A percentile compares a stretch with the other conserved stretches of the same genome.
Evolutionary conservation across 2,797 vertebrate species (phyloP).

Genomic region (Adrianichthys oophorus): DNA sequence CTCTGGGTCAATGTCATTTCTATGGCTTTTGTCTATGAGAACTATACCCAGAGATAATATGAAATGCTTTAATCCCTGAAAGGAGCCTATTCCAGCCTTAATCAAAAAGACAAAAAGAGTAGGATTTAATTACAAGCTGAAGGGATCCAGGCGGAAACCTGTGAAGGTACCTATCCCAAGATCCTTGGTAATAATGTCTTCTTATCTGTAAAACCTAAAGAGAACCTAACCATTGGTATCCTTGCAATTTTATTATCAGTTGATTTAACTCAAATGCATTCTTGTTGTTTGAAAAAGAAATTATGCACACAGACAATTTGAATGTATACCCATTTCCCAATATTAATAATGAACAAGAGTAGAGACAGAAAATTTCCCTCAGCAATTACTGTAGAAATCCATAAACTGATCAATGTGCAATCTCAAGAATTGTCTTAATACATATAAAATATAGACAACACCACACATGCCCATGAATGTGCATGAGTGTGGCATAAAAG

Average conservation of each 20-base stretch:
- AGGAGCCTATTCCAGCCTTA: slow-evolving; percentile 72
- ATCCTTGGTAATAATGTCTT: slow-evolving; percentile 44
- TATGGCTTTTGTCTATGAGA: slow-evolving; percentile 61
- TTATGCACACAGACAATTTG: slow-evolving; percentile 62
- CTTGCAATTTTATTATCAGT: slow-evolving; percentile 22
- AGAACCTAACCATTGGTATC: slow-evolving; percentile 25
- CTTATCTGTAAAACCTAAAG: slow-evolving; percentile 57
- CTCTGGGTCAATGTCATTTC: slow-evolving; percentile 63
- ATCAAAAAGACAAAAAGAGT: slow-evolving; percentile 68
- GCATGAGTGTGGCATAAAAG: slow-evolving; percentile 71
- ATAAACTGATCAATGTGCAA: slow-evolving; percentile 84
- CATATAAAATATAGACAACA: slow-evolving; percentile 77
- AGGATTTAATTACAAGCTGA: slow-evolving; percentile 79
- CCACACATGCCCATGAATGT: slow-evolving; percentile 58
- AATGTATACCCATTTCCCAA: slow-evolving; percentile 76
- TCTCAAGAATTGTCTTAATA: slow-evolving; percentile 82
- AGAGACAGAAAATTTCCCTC: slow-evolving; percentile 76
- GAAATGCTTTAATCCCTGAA: slow-evolving; percentile 73
- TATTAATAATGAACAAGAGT: slow-evolving; percentile 82
- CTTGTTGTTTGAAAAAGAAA: slow-evolving; percentile 61
- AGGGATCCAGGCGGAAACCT: slow-evolving; percentile 68
- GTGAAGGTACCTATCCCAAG: slow-evolving; percentile 35
- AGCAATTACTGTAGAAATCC: slow-evolving; percentile 82
- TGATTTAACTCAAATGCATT: slow-evolving; percentile 49
- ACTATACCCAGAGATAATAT: slow-evolving; percentile 75